These are phyloP conservation scores for Lasiurus cinereus DNA, from an alignment of 2,113 vertebrate genomes.

Conservation along the genomic window DNA sequence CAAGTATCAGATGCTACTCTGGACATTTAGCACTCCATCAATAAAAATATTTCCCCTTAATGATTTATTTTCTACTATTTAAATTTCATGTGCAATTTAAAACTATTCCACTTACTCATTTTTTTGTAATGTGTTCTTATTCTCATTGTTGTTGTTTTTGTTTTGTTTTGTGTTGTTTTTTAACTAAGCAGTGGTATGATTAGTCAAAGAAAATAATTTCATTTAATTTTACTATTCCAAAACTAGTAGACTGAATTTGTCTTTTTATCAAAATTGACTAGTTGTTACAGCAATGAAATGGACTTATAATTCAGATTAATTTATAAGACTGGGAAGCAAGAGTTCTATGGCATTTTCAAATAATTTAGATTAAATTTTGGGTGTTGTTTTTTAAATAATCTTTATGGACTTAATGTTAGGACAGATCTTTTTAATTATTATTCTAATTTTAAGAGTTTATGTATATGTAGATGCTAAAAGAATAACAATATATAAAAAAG, in stretches of 20 bases:
- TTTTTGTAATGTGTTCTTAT: slow-evolving; percentile 39
- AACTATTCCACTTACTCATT: not conserved
- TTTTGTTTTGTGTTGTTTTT: too few relatives aligned
- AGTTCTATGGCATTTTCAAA: slow-evolving; percentile 14
- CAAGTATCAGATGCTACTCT: not conserved
- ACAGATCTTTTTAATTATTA: not conserved
- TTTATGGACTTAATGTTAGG: slow-evolving; percentile 26
- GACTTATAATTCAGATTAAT: slow-evolving; percentile 2
- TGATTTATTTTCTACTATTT: slow-evolving; percentile 19
- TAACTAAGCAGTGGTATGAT: slow-evolving; percentile 3
- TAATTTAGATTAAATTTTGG: slow-evolving; percentile 34
- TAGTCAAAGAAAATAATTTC: slow-evolving; percentile 54
- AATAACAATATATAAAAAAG: not conserved
- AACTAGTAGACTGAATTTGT: not conserved
- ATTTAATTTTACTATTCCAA: not conserved
- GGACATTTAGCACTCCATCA: slow-evolving; percentile 50
- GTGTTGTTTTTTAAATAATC: not conserved
- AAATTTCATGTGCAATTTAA: slow-evolving; percentile 41
- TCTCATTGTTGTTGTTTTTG: not conserved
- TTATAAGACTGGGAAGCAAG: not conserved
- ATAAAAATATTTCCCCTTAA: not conserved
- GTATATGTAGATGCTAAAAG: not conserved
- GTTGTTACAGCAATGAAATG: not conserved
- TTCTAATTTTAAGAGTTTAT: not conserved
- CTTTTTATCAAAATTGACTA: slow-evolving; percentile 32